Percentiles rank a stretch among this genome's conserved stretches.
phyloP scores from a whole-genome alignment of 2,113 vertebrate species.

The Myocastor coypus region DNA sequence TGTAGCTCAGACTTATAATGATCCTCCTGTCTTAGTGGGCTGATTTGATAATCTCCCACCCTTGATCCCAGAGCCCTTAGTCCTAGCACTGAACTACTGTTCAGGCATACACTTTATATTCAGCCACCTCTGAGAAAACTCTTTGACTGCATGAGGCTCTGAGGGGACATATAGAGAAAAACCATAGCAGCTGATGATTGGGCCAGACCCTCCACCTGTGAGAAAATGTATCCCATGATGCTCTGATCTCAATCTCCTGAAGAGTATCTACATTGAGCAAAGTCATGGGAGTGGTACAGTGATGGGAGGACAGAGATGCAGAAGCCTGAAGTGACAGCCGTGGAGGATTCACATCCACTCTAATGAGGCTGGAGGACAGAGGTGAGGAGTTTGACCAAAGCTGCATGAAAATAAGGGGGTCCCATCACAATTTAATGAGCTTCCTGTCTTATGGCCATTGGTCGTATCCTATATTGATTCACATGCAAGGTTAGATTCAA shows the following conservation, averaged over 20 bases:
- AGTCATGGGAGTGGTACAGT: fast-evolving
- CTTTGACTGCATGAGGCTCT: background rate
- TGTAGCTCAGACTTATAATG: too few relatives aligned
- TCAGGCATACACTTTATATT: background rate
- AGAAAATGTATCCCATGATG: fast-evolving
- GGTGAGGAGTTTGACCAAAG: background rate
- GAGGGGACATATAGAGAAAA: background rate
- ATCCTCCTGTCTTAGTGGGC: background rate
- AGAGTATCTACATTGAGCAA: background rate
- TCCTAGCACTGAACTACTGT: background rate
- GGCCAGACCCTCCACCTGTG: too few relatives aligned
- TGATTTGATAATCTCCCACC: background rate
- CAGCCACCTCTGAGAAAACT: background rate
- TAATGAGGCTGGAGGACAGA: background rate
- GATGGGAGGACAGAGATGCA: background rate
- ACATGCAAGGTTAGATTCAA: background rate
- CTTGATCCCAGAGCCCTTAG: background rate
- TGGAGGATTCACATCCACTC: too few relatives aligned
- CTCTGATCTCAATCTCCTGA: fast-evolving
- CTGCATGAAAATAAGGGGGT: background rate
- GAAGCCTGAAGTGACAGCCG: background rate
- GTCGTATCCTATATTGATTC: fast-evolving
- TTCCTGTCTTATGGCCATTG: too few relatives aligned
- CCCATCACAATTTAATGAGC: background rate
- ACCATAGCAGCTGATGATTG: background rate